Base-by-base conservation (phyloP, 2,113 vertebrate species). In the Corapipo altera region DNA sequence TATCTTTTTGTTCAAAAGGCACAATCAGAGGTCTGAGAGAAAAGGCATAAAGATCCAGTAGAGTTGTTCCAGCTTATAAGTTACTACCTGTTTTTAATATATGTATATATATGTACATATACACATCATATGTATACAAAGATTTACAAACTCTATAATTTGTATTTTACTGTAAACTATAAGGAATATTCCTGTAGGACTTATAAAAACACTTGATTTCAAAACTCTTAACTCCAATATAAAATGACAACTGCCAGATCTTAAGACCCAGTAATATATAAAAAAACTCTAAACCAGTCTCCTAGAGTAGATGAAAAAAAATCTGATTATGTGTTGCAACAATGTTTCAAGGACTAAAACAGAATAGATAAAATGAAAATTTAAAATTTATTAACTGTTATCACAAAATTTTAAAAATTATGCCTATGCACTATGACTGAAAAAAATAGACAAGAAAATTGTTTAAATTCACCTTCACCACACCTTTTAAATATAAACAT, bases 101-200 rank as follows among this genome's bases (percentile, higher is more conserved):
- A 57, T 0, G 1, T 13, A 11, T 15, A 78, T 16, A 39, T 49
- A 57, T 0, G 1, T 13, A 11, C 17, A 78, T 16, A 39, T 49
- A 57, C 20, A 43, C 2, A 77, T 22, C 41, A 30, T 13, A 9
- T 65, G 27, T 65, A 59, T 27, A 65, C 5, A 78, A 35, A 83
- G 12, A 67, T 41, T 26, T 9, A 55, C 3, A 74, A 41, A 75
- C 6, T 37, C 17, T 76, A 8, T 28, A 83, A 51, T 76, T 75
- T 59, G 26, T 61, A 43, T 35, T 86, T 83, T 70, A 8, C 33
- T 59, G 12, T 52, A 61, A 86, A 52, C 5, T 51, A 33, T 32
- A 58, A 32, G 9, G 33, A 86, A 71, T 54, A 43, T 41, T 85
- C 12, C n/a, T 69, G 3, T 49, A 64, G 30, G 11, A 74, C 48